Base-by-base conservation (phyloP, 2,113 vertebrate genomes). In the Dolichallabes microphthalmus region DNA sequence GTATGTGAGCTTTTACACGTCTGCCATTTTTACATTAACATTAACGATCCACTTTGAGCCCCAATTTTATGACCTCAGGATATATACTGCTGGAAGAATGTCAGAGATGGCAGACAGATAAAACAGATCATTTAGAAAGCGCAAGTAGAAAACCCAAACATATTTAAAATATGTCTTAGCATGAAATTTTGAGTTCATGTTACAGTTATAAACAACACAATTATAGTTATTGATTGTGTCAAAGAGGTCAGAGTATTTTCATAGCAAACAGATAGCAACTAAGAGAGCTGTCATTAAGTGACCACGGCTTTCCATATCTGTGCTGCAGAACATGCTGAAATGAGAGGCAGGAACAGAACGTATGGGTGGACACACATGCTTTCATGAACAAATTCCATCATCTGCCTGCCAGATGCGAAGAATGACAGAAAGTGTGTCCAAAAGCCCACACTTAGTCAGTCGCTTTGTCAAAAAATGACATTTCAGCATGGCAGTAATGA, bases 391-490 rank as follows among this genome's bases (percentile, higher is more conserved):
- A 74, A 81, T 74, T 81, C 66, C 66, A 86, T 86, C 85, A 86
- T 86, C 71, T 82, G 79, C 58, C 81, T 76, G 79, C 73, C 66
- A 86, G 79, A 86, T 86, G 85, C 60, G 45, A 79, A 81, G 78
- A 63, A 81, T 78, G 85, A 80, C 77, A 81, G 61, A 86, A 53
- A 52, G 58, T 85, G 27, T 85, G 74, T 85, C 83, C 83, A 85
- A 85, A 61, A 83, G 64, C 78, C 80, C 71, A 82, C 83, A 86
- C 78, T 82, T 82, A 82, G 78, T 86, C 85, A 86, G 57, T 32
- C 45, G 68, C 68, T 86, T 86, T 86, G 79, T 86, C 85, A 75
- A 86, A 82, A 81, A 75, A 82, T 88, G 79, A 79, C 83, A 79
- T 85, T 68, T 74, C 79, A 82, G 64, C 78, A 74, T 88, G 35